Conservation (phyloP, 2,113 vertebrate species). For the Puffinus mauretanicus region DNA sequence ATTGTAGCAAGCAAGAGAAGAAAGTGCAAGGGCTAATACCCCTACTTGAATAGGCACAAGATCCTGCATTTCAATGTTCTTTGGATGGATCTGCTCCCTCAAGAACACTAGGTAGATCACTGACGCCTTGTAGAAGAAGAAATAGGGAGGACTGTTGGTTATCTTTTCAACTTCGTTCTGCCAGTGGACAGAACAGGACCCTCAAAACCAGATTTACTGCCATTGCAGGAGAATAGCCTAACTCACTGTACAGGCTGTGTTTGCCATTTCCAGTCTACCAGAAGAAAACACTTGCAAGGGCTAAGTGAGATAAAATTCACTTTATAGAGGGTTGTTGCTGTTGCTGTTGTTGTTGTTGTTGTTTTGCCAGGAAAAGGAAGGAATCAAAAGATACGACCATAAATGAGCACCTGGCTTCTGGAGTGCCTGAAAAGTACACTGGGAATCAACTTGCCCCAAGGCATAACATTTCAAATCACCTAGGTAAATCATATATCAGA, state of each 20-base stretch:
- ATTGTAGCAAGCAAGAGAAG: neutral
- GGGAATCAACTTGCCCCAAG: neutral
- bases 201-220: neutral
- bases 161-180: neutral
- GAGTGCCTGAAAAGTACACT: neutral
- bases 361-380: neutral
- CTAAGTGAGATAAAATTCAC: neutral
- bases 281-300: neutral
- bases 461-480: neutral
- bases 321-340: neutral
- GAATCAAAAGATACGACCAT: neutral
- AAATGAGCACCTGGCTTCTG: neutral
- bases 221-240: neutral
- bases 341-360: too few relatives aligned
- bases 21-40: neutral
- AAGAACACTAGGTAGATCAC: neutral
- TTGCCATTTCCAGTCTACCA: neutral
- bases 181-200: neutral
- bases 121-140: neutral
- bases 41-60: neutral
- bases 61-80: neutral
- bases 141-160: neutral
- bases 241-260: neutral
- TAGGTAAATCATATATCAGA: neutral
- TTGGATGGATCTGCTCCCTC: neutral